Evolutionary conservation across 2,888 invertebrate species (phyloP).

Genomic region (Trissonchulus sp.): DNA sequence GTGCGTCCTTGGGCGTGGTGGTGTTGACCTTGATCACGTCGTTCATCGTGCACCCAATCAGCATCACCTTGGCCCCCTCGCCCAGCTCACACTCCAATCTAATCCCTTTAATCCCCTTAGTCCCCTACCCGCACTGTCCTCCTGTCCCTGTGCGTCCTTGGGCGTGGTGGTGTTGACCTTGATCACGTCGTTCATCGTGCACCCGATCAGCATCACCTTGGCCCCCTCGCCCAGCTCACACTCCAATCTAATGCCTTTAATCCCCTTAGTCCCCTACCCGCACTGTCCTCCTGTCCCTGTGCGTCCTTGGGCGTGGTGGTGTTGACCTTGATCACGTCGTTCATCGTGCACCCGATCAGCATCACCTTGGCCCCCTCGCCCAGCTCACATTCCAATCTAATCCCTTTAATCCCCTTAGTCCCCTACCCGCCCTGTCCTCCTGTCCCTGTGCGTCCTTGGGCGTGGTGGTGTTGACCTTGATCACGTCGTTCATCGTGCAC

Average conservation of each 20-base stretch:
- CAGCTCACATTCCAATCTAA: constrained; percentile 70
- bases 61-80: constrained; percentile 78
- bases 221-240: constrained; percentile 72
- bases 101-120: too few species aligned
- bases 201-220: constrained; percentile 84
- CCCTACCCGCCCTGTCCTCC: too few species aligned
- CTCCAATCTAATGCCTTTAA: too few species aligned
- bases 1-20: constrained; percentile 43
- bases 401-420: too few species aligned
- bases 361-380: constrained; percentile 76
- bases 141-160: constrained; percentile 50
- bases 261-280: too few species aligned
- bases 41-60: constrained; percentile 79
- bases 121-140: constrained; percentile 45
- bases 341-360: constrained; percentile 81
- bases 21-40: constrained; percentile 70
- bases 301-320: constrained; percentile 42
- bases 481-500: constrained; percentile 75
- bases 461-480: constrained; percentile 62
- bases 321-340: constrained; percentile 72
- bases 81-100: constrained; percentile 70
- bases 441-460: constrained; percentile 46
- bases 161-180: constrained; percentile 60
- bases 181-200: constrained; percentile 76
- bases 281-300: constrained; percentile 49